Percentiles rank a stretch among this genome's conserved stretches.
phyloP scores from a whole-genome alignment of 2,797 vertebrate species.

The Otolemur crassicaudatus region DNA sequence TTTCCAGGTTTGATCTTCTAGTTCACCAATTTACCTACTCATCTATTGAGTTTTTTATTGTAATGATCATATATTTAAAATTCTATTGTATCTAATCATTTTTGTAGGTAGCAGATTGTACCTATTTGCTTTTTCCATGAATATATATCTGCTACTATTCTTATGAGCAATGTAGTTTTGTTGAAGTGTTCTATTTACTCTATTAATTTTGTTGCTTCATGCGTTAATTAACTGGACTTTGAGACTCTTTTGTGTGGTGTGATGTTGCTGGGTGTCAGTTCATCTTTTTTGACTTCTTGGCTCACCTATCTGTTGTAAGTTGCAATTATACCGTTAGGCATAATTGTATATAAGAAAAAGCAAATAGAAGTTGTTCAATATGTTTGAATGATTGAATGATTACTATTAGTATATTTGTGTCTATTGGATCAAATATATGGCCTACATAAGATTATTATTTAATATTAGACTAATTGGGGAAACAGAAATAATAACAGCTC shows the following conservation, averaged over 20 bases:
- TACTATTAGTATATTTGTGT: not conserved
- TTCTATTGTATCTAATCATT: not conserved
- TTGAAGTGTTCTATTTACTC: not conserved
- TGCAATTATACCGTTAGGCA: not conserved
- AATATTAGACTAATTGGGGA: not conserved
- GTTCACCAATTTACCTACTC: not conserved
- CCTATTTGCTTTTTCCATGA: not conserved
- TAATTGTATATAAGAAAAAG: not conserved
- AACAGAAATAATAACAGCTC: not conserved
- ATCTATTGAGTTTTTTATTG: not conserved
- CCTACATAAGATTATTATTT: not conserved
- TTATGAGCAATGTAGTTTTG: not conserved
- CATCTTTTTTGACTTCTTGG: not conserved
- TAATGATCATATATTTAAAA: not conserved
- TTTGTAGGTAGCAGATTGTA: not conserved
- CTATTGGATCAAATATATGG: not conserved
- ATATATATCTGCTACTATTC: not conserved
- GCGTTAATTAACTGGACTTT: not conserved
- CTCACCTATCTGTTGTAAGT: not conserved
- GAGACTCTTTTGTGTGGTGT: not conserved
- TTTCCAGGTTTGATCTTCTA: constrained; percentile 33
- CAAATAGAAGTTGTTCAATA: not conserved
- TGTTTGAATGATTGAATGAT: not conserved
- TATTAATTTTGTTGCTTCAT: not conserved
- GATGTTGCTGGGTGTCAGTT: not conserved